Base-by-base conservation (phyloP, 2,888 invertebrate species). In the Archaeoteleia sp. region DNA sequence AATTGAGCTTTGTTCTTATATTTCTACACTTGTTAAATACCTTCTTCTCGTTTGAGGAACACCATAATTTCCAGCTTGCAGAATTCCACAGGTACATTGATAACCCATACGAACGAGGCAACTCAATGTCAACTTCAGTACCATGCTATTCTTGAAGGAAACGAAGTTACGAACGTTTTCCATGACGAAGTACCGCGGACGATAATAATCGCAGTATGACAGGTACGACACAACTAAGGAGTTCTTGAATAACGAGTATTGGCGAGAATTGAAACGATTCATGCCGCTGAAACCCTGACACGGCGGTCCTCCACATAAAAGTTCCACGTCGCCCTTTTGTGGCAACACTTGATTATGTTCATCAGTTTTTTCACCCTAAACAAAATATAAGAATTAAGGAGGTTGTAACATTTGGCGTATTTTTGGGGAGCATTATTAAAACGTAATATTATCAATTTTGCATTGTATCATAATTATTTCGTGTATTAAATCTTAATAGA, bases 211-310 rank as follows among this genome's bases (percentile, higher is more conserved):
- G 81, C 94, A 94, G 84, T 91, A 95, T 15, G 94, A 93, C 12
- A 95, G 87, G 81, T 91, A 95, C 0, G 94, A 91, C 0, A 92
- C 92, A 12, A 95, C 91, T 8, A 95, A 86, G 0, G 95, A 95
- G 82, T 94, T 95, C 87, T 94, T 95, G 79, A 95, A 95, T 71
- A 91, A 88, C 1, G 95, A 94, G 83, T 95, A 95, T 73, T 95
- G 93, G 23, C 94, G 87, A 0, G 91, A 91, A 85, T 93, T 95
- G 84, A 95, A 95, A 46, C 95, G 87, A 84, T 95, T 95, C 94
- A 95, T 95, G 27, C 94, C 94, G 37, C 93, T 94, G 86, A 95
- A 95, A 1, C 95, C 95, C 85, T 95, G 95, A 80, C 95, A 95
- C 0, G 95, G 95, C 0, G 95, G 95, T 0, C 95, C 95, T 6